Evolutionary conservation across 2,797 vertebrate genomes (phyloP), one percentile per base, ranked within the genome.

Genomic region (Xiphophorus birchmanni): DNA sequence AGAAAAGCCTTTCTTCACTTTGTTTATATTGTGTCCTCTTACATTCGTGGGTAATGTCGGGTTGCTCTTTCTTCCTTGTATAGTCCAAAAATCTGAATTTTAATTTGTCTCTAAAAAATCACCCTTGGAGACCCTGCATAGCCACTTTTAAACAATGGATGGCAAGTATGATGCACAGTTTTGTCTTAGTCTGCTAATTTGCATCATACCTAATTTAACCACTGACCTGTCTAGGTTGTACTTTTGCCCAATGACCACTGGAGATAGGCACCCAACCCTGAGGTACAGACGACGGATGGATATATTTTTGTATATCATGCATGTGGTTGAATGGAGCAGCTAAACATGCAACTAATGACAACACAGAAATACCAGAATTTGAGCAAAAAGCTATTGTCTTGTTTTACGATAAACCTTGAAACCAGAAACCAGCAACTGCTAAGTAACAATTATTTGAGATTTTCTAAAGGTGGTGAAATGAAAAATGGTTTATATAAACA

Each of bases 401-500:
- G 32, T 37, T 17, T 65, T 35, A 21, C 21, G 8, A 21, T 11
- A 40, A 40, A 40, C 18, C 18, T 67, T 67, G 37, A 67, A 23
- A 4, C 18, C 37, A 67, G 32, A 18, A 37, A 21, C 0, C 32
- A 12, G 17, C 18, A 4, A 18, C 10, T 23, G 18, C 65, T 5
- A 35, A 6, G 21, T 40, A 67, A 23, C 8, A 23, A 23, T 35
- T 1, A 6, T 74, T 74, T 35, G 35, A 32, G 8, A 47, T 29
- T 10, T 73, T 47, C 21, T 29, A 10, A 50, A 35, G 21, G 8
- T 74, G 47, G 18, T 37, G 21, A 58, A 71, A 74, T 42, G 40
- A 71, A 32, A 80, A 52, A 79, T 71, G 45, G 65, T 42, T 74
- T 77, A 48, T 84, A 60, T 76, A 77, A 75, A 71, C 73, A 35